Percentiles rank a stretch among this genome's conserved stretches.
Conservation (phyloP, 2,113 vertebrate genomes). For the Chaetodon trifascialis region DNA sequence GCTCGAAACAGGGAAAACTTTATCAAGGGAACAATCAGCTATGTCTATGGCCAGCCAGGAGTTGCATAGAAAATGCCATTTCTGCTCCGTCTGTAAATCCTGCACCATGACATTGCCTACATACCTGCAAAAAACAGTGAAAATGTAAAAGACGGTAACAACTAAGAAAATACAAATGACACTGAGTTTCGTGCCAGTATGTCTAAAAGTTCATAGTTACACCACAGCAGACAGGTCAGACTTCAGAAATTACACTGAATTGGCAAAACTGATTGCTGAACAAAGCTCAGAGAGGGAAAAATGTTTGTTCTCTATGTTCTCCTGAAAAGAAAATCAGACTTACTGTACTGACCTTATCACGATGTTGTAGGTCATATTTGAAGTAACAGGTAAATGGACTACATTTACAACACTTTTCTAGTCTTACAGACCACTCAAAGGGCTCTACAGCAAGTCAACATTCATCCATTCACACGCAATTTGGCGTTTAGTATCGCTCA, state of each 20-base stretch:
- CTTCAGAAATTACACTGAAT: background rate
- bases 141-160: background rate
- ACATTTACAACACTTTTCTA: too few species aligned
- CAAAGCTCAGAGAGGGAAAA: background rate
- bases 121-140: constrained; percentile 82
- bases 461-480: too few species aligned
- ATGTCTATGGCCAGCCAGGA: constrained; percentile 92
- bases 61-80: constrained; percentile 93
- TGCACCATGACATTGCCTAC: constrained; percentile 89
- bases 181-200: background rate
- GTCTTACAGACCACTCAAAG: too few species aligned
- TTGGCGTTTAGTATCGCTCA: too few species aligned
- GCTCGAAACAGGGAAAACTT: constrained; percentile 88
- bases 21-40: constrained; percentile 89
- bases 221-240: background rate
- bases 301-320: background rate
- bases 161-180: background rate
- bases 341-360: background rate
- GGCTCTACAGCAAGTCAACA: too few species aligned
- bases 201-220: background rate
- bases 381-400: too few species aligned
- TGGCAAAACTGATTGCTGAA: background rate
- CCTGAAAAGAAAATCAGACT: background rate
- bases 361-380: too few species aligned
- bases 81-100: constrained; percentile 86